Base-by-base conservation (phyloP, 2,113 vertebrate genomes). In the Labeo catla region DNA sequence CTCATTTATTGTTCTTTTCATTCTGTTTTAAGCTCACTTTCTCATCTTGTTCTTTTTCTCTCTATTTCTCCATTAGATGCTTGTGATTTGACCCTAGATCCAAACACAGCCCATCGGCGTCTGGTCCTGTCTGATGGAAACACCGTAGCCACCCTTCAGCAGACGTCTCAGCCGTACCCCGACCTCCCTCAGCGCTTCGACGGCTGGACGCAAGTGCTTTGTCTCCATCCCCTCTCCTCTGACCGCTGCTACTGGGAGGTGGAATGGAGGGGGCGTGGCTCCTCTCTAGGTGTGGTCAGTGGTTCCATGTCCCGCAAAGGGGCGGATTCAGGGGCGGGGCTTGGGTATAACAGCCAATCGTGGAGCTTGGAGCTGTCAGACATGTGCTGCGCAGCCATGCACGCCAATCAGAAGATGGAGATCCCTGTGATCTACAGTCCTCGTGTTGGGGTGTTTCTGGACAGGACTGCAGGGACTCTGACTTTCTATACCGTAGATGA, bases 361-460 rank as follows among this genome's bases (percentile, higher is more conserved):
- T 96, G 96, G 96, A 96, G 95, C 82, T 88, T 96, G 87, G 94
- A 96, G 81, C 92, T 95, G 92, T 96, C 95, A 0, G 95, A 97
- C 87, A 96, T 95, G 83, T 94, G 93, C 70, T 97, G 96, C 91
- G 91, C 92, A 0, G 96, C 95, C 39, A 93, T 96, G 95, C 95
- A 97, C 79, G 95, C 93, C 59, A 96, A 96, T 63, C 83, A 93
- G n/a, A 96, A 96, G 91, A 92, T 76, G 1, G 93, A 93, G 0
- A 93, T 97, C 63, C 92, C 92, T 0, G 94, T 93, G 10, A 89
- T 76, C n/a, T 94, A 95, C 83, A 95, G 95, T 21, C 94, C 89
- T 0, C 95, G 96, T 36, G 88, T 95, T 13, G 96, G 95, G 0
- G 5, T 97, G 88, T 97, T 94, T 34, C 74, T 92, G 21, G 94